A percentile compares a stretch with the other conserved stretches of the same genome.
Conservation (phyloP, 1,140 invertebrate species). For the Hormaphis cornu region DNA sequence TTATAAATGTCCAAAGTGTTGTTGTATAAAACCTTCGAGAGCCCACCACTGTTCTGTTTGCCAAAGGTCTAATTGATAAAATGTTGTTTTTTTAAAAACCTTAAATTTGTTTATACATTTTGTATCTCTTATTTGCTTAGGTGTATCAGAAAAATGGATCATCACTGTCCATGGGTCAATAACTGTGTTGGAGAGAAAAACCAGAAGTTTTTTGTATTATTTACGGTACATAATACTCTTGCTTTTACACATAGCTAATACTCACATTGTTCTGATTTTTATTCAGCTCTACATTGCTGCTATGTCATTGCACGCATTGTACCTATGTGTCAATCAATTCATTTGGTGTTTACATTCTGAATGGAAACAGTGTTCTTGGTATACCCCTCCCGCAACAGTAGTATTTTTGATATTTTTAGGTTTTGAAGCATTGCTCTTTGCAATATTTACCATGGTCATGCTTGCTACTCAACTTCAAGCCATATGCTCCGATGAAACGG, state of each 20-base stretch:
- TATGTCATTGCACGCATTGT: slow-evolving; percentile 87
- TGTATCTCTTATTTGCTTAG: slow-evolving; percentile 40
- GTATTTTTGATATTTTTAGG: slow-evolving; percentile 90
- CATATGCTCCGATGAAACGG: slow-evolving; percentile 98
- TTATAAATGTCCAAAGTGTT: slow-evolving; percentile 97
- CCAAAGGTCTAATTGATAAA: slow-evolving; percentile 51
- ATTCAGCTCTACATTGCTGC: slow-evolving; percentile 95
- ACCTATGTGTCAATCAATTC: slow-evolving; percentile 88
- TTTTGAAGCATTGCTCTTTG: slow-evolving; percentile 93
- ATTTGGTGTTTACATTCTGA: slow-evolving; percentile 85
- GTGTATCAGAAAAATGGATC: slow-evolving; percentile 98
- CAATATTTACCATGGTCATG: slow-evolving; percentile 98
- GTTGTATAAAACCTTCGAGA: slow-evolving; percentile 95
- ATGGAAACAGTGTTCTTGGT: slow-evolving; percentile 87
- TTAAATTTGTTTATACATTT: not conserved
- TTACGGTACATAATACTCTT: slow-evolving; percentile 68
- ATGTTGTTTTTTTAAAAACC: not conserved
- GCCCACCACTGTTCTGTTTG: slow-evolving; percentile 98
- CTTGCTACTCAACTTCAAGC: slow-evolving; percentile 83
- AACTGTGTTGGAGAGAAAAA: slow-evolving; percentile 99
- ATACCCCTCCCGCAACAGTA: slow-evolving; percentile 90
- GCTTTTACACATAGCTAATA: not conserved
- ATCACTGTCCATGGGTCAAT: slow-evolving; percentile 98
- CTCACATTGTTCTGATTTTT: not conserved
- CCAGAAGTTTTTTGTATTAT: slow-evolving; percentile 98